These are phyloP conservation scores for Pygoscelis antarcticus DNA, from an alignment of 2,113 vertebrate genomes.

Conservation along the genomic window DNA sequence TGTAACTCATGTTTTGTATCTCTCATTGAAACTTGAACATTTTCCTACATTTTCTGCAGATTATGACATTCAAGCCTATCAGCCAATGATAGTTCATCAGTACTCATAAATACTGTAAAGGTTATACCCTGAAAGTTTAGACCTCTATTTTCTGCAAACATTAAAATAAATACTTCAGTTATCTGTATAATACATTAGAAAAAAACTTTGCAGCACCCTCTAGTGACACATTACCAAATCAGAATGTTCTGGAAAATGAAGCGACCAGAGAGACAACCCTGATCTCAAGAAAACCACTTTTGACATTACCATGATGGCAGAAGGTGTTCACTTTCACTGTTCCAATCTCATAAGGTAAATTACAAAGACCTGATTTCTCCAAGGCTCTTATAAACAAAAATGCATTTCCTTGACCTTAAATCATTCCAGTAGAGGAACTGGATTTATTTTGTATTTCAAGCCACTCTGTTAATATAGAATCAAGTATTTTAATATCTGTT, in stretches of 20 bases:
- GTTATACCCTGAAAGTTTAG: not conserved
- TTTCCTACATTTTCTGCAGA: not conserved
- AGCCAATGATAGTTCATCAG: not conserved
- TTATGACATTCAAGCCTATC: not conserved
- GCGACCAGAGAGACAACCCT: not conserved
- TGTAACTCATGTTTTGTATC: not conserved
- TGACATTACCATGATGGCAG: not conserved
- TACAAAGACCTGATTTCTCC: not conserved
- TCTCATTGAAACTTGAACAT: not conserved
- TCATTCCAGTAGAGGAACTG: not conserved
- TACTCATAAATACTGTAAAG: not conserved
- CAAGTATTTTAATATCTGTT: not conserved
- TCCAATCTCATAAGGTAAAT: not conserved
- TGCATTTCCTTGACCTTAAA: not conserved
- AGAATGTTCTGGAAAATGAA: slow-evolving; percentile 42
- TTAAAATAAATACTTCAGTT: not conserved
- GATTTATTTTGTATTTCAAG: not conserved
- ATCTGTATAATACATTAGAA: not conserved
- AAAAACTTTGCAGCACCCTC: slow-evolving; percentile 9
- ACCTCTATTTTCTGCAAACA: not conserved
- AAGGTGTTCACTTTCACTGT: not conserved
- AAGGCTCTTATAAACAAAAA: not conserved
- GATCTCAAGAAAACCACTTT: not conserved
- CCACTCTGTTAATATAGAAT: not conserved
- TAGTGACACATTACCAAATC: not conserved